Percentiles rank a stretch among this genome's conserved stretches.
These are phyloP conservation scores for Pseudopleuronectes americanus DNA, from an alignment of 2,797 vertebrate genomes.

Conservation along the genomic window DNA sequence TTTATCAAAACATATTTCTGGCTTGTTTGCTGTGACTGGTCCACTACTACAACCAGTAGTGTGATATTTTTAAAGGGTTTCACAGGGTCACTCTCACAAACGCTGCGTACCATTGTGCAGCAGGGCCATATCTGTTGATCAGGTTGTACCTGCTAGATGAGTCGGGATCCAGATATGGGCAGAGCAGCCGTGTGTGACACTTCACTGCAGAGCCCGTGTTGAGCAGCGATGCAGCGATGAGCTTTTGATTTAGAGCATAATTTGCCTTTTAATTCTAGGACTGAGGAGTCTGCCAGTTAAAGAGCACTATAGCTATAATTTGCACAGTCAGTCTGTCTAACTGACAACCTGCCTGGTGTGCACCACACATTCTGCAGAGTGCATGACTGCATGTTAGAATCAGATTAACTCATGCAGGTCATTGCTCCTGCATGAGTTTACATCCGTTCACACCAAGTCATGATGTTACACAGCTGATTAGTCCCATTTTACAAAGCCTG, in stretches of 20 bases:
- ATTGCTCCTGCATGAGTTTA: not conserved
- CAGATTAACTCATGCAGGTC: not conserved
- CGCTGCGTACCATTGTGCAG: not conserved
- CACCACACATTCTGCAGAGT: not conserved
- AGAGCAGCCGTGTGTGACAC: slow-evolving; percentile 8
- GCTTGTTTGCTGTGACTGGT: too few species aligned
- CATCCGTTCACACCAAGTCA: not conserved
- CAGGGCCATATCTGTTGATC: slow-evolving; percentile 9
- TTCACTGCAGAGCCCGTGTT: not conserved
- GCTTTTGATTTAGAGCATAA: not conserved
- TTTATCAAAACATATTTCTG: too few species aligned
- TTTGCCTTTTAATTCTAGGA: not conserved
- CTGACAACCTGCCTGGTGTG: not conserved
- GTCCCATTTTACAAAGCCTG: not conserved
- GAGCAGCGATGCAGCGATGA: not conserved
- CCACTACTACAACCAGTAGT: too few species aligned
- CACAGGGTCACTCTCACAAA: not conserved
- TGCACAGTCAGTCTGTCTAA: not conserved
- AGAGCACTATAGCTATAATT: too few species aligned
- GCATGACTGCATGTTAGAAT: not conserved
- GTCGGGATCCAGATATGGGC: not conserved
- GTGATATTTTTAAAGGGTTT: not conserved
- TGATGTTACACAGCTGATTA: not conserved
- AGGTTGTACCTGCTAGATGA: slow-evolving; percentile 29
- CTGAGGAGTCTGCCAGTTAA: not conserved